Evolutionary conservation across 2,888 invertebrate species (phyloP), one percentile per base, ranked within the genome.

Genomic region (Hyposoter dolosus): DNA sequence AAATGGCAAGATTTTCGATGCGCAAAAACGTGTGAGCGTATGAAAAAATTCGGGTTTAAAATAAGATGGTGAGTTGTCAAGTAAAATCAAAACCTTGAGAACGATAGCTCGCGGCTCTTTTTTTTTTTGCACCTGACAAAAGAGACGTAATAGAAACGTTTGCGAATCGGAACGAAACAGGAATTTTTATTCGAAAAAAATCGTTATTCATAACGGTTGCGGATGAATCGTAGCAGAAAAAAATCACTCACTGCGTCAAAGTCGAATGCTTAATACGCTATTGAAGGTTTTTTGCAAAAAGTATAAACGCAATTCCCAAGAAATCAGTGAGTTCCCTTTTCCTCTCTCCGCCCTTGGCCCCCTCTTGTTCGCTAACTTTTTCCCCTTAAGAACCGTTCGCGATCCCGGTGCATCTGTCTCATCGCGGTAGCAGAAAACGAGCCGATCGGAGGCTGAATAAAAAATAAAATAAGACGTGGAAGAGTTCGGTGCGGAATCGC

Each of bases 401-500:
- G 86, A 81, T 83, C 82, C 74, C 86, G 83, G 81, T 75, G 83
- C 83, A 82, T 74, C 81, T 72, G 80, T 72, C 72, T 74, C 40
- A 10, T 40, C 28, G 77, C 74, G 74, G 63, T 32, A 35, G 47
- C 53, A 69, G 23, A 47, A 56, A 45, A 35, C 53, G 80, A 72
- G 72, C 23, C 60, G 28, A 83, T 81, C 86, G 77, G 75, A 75
- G 80, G 78, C 53, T 71, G 69, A 32, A 15, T 23, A 28, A 79
- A 32, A 69, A 68, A 45, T 45, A 50, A 0, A 60, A 28, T 15
- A 74, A n/a, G 28, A 75, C 17, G 77, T 43, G 45, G 19, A 63
- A 43, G n/a, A 60, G 28, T 15, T 35, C 75, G 72, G n/a, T 60
- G n/a, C 60, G 47, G 60, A 23, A 78, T 68, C 78, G 82, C 23